Evolutionary conservation across 1,140 invertebrate species (phyloP).

Genomic region (Tetramorium parvispinum): DNA sequence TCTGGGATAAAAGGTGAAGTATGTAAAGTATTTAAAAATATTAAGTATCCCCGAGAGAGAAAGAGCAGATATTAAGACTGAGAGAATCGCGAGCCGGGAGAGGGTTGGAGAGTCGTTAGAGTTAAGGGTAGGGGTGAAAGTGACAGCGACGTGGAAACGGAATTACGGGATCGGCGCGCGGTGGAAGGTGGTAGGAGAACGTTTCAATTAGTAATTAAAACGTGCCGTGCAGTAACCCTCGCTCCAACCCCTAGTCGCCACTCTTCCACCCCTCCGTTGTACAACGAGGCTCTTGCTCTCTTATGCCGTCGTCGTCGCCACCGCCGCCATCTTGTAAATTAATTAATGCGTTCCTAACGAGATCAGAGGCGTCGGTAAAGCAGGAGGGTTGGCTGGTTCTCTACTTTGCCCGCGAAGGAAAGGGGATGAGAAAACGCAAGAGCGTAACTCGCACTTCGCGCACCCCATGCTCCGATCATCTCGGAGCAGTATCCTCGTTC

Average conservation of each 20-base stretch:
- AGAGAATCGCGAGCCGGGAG: slow-evolving; percentile 13
- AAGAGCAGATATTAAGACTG: slow-evolving; percentile 69
- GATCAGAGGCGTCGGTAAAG: slow-evolving; percentile 83
- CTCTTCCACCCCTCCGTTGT: slow-evolving; percentile 35
- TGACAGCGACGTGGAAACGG: slow-evolving; percentile 61
- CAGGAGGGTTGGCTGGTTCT: slow-evolving; percentile 73
- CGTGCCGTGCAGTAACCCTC: slow-evolving; percentile 70
- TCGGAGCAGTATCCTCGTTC: neutral
- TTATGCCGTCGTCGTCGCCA: slow-evolving; percentile 61
- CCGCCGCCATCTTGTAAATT: slow-evolving; percentile 83
- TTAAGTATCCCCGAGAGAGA: slow-evolving; percentile 67
- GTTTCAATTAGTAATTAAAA: slow-evolving; percentile 84
- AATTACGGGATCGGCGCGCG: slow-evolving; percentile 69
- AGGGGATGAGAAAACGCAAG: slow-evolving; percentile 51
- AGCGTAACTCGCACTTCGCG: slow-evolving; percentile 31
- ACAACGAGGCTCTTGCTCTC: slow-evolving; percentile 68
- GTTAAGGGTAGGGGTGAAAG: slow-evolving; percentile 39
- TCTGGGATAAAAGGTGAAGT: slow-evolving; percentile 14
- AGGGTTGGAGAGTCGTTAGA: slow-evolving; percentile 35
- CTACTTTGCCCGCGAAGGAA: slow-evolving; percentile 72
- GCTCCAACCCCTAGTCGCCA: slow-evolving; percentile 25
- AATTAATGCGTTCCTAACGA: slow-evolving; percentile 84
- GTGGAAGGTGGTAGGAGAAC: slow-evolving; percentile 67
- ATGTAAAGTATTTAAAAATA: slow-evolving; percentile 78
- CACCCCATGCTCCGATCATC: neutral